These are phyloP conservation scores for Nomada lathburiana DNA, from an alignment of 2,888 invertebrate species.

Conservation along the genomic window DNA sequence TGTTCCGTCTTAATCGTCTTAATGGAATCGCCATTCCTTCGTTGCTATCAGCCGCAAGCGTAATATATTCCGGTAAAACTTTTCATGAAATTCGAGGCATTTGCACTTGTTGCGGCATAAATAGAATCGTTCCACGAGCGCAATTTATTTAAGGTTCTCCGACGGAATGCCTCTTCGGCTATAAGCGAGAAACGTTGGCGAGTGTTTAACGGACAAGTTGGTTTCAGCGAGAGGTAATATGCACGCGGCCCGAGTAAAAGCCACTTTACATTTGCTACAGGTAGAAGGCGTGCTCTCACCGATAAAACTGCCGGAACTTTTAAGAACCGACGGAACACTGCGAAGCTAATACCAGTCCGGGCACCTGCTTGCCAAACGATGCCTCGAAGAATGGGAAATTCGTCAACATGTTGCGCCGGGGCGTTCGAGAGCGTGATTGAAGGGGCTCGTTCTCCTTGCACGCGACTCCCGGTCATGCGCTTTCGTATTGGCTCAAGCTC, in stretches of 20 bases:
- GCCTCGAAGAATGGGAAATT: not conserved
- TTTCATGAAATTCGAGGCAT: no score
- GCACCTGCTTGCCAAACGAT: no score
- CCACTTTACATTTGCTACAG: not conserved
- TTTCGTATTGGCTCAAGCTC: not conserved
- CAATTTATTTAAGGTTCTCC: no score
- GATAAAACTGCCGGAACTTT: not conserved
- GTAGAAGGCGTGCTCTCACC: not conserved
- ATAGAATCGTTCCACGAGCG: not conserved
- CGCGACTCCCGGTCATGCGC: not conserved
- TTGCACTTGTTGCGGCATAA: no score
- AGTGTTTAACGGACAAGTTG: not conserved
- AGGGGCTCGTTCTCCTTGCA: not conserved
- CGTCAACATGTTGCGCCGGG: not conserved
- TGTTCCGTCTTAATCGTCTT: not conserved
- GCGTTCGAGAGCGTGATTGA: not conserved
- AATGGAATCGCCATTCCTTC: not conserved
- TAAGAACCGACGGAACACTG: not conserved
- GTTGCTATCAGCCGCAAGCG: no score
- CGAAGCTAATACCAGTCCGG: not conserved
- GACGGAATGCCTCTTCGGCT: no score
- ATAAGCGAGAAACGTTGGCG: no score
- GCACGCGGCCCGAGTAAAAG: slow-evolving; percentile 10
- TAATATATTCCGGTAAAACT: no score
- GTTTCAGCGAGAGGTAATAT: not conserved